A percentile compares a stretch with the other conserved stretches of the same genome.
Conservation (phyloP, 2,888 invertebrate genomes). For the Marasmarcha lunaedactyla region DNA sequence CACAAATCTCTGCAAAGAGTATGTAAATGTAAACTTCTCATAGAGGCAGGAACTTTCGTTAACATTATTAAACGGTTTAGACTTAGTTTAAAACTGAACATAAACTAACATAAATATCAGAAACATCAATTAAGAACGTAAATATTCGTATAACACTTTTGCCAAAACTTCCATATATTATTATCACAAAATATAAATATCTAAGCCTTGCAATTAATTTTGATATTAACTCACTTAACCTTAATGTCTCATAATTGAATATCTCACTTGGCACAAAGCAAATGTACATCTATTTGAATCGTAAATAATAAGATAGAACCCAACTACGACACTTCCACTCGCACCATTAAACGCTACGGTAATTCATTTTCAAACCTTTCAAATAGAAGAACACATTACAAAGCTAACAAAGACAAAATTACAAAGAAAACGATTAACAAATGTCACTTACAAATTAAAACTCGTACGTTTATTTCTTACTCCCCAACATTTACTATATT, state of each 20-base stretch:
- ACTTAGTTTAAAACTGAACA: no score
- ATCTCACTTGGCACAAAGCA: conserved; percentile 69
- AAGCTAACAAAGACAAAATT: conserved; percentile 67
- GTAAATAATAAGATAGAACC: conserved; percentile 42
- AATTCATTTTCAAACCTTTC: conserved; percentile 37
- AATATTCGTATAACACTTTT: conserved; percentile 45
- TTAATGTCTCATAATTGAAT: conserved; percentile 62
- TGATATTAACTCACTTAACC: conserved; percentile 66
- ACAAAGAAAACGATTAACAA: conserved; percentile 67
- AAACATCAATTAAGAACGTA: conserved; percentile 30
- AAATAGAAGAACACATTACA: conserved; percentile 56
- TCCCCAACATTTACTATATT: conserved; percentile 56
- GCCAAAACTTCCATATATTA: conserved; percentile 67
- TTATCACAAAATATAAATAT: conserved; percentile 65
- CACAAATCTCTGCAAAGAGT: no score
- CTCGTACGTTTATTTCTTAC: conserved; percentile 55
- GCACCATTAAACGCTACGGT: conserved; percentile 42
- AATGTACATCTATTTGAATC: conserved; percentile 48
- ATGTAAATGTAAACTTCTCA: no score
- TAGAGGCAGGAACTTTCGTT: no score
- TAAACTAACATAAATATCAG: no score
- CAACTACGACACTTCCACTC: conserved; percentile 36
- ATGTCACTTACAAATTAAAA: conserved; percentile 66
- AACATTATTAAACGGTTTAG: no score
- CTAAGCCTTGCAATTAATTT: conserved; percentile 59